phyloP scores from a whole-genome alignment of 2,888 invertebrate genomes.

The Andrena flavipes region DNA sequence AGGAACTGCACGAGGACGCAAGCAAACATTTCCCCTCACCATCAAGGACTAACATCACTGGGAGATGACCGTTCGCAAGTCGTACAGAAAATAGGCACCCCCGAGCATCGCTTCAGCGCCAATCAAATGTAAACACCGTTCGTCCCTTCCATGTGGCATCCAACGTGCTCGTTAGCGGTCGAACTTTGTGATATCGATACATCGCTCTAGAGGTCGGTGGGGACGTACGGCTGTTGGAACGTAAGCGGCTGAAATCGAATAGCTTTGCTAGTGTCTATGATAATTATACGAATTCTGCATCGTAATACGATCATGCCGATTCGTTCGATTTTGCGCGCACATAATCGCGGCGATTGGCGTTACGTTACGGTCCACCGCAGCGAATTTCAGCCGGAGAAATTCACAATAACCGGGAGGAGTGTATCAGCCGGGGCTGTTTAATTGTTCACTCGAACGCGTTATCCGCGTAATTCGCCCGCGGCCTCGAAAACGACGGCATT shows the following conservation, averaged over 20 bases:
- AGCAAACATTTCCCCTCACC: not conserved
- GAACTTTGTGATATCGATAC: not conserved
- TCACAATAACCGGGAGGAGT: slow-evolving; percentile 21
- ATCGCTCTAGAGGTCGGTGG: no score
- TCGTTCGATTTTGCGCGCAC: not conserved
- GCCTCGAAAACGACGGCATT: slow-evolving; percentile 7
- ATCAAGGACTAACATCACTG: not conserved
- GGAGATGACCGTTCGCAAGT: not conserved
- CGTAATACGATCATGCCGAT: slow-evolving; percentile 17
- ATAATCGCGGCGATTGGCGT: slow-evolving; percentile 18
- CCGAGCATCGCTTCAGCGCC: not conserved
- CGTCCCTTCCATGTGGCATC: not conserved
- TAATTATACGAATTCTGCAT: slow-evolving; percentile 16
- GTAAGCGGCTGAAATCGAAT: slow-evolving; percentile 1
- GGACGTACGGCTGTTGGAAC: not conserved
- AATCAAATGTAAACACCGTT: not conserved
- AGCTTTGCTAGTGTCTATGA: not conserved
- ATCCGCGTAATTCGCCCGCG: slow-evolving; percentile 18
- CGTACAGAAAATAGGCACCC: not conserved
- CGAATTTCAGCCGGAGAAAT: not conserved
- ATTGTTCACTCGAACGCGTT: slow-evolving; percentile 25
- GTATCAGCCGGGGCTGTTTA: slow-evolving; percentile 22
- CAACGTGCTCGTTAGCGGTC: not conserved
- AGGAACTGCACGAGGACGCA: not conserved
- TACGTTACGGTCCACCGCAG: not conserved